Conservation (phyloP, 2,113 vertebrate genomes). For the Gymnogyps californianus region DNA sequence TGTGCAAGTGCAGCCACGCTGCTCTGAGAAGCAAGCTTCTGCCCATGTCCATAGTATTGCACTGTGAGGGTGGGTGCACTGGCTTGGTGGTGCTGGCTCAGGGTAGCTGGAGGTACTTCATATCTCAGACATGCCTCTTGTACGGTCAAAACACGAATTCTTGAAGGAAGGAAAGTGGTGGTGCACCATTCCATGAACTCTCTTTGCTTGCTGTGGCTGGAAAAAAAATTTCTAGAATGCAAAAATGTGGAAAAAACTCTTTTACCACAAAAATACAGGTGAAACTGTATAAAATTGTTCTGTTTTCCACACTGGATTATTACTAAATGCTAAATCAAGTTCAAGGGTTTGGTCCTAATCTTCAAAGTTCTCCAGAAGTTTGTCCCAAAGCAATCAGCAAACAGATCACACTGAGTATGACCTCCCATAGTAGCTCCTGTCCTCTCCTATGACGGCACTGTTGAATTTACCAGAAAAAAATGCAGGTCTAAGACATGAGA, state of each 20-base stretch:
- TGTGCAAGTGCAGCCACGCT: accelerated
- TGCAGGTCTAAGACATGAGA: background rate
- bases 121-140: background rate
- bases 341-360: background rate
- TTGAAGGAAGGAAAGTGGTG: background rate
- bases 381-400: background rate
- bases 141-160: background rate
- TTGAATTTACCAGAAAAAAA: background rate
- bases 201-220: background rate
- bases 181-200: background rate
- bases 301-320: background rate
- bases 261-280: background rate
- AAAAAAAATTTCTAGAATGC: background rate
- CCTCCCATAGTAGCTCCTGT: background rate
- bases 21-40: background rate
- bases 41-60: too few relatives aligned
- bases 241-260: background rate
- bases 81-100: background rate
- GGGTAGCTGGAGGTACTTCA: background rate
- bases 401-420: background rate
- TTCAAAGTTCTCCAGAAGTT: background rate
- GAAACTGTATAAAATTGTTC: background rate
- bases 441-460: background rate
- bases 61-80: background rate
- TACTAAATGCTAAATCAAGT: background rate